phyloP scores from a whole-genome alignment of 2,113 vertebrate genomes.

The Cebus imitator region DNA sequence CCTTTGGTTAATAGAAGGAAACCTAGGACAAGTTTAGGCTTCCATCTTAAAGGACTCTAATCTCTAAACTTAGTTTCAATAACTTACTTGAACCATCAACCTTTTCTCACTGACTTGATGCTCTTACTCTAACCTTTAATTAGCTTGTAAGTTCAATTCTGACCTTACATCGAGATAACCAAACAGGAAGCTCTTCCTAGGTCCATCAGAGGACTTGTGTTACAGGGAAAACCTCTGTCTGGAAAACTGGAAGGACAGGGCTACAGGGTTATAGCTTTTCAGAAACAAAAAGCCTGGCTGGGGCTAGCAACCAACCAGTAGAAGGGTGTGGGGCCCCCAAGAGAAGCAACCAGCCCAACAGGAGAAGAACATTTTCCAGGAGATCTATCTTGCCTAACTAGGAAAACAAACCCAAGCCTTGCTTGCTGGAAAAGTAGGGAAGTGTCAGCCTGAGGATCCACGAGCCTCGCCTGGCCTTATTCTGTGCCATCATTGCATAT shows the following conservation, averaged over 20 bases:
- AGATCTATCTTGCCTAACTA: not conserved
- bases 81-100: no score
- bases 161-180: not conserved
- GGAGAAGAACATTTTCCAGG: not conserved
- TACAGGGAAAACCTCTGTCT: not conserved
- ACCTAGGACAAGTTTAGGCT: not conserved
- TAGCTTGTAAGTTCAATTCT: not conserved
- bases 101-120: not conserved
- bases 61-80: no score
- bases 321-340: not conserved
- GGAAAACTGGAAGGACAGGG: not conserved
- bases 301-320: not conserved
- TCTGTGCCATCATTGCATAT: not conserved
- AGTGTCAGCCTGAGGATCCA: not conserved
- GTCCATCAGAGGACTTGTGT: not conserved
- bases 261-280: not conserved
- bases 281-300: no score
- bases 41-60: no score
- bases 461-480: fast-evolving
- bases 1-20: not conserved
- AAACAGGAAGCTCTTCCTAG: not conserved
- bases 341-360: not conserved
- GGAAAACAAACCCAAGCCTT: not conserved
- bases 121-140: not conserved
- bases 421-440: not conserved